Conservation (phyloP, 1,140 invertebrate genomes). For the Euura saliciscinereae region DNA sequence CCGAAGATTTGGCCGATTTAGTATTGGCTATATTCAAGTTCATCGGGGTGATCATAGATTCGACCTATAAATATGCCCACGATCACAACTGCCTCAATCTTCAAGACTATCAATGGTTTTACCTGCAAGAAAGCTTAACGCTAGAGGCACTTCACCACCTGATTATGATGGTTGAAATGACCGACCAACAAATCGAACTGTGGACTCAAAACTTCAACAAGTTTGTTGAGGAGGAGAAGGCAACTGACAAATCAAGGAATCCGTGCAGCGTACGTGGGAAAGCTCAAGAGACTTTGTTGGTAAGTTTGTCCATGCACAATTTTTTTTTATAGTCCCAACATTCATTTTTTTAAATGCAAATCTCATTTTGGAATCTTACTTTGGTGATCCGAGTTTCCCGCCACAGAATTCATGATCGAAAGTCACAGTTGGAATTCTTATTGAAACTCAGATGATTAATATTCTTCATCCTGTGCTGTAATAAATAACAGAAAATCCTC, state of each 20-base stretch:
- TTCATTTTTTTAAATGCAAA: too few relatives aligned
- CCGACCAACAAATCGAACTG: constrained; percentile 73
- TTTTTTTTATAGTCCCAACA: too few relatives aligned
- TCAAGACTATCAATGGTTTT: constrained; percentile 67
- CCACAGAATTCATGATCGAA: too few relatives aligned
- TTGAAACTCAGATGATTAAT: too few relatives aligned
- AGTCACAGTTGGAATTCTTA: too few relatives aligned
- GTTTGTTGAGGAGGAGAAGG: constrained; percentile 82
- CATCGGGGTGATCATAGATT: constrained; percentile 45
- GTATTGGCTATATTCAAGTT: constrained; percentile 83
- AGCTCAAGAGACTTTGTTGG: constrained; percentile 57
- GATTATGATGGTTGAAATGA: constrained; percentile 80
- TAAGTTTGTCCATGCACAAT: too few relatives aligned
- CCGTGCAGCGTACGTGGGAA: constrained; percentile 76
- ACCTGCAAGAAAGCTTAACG: constrained; percentile 70
- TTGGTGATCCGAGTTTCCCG: too few relatives aligned
- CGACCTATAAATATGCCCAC: too few relatives aligned
- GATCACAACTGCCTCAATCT: constrained; percentile 53
- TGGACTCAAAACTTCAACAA: constrained; percentile 76
- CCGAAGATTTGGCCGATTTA: constrained; percentile 70
- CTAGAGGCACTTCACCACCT: constrained; percentile 77
- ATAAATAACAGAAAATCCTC: constrained; percentile 61
- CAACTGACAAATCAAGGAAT: constrained; percentile 75
- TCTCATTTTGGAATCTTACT: too few relatives aligned
- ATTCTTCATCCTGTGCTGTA: background rate